Percentiles rank a stretch among this genome's conserved stretches.
These are phyloP conservation scores for Rhagonycha fulva DNA, from an alignment of 2,888 invertebrate genomes.

Conservation along the genomic window DNA sequence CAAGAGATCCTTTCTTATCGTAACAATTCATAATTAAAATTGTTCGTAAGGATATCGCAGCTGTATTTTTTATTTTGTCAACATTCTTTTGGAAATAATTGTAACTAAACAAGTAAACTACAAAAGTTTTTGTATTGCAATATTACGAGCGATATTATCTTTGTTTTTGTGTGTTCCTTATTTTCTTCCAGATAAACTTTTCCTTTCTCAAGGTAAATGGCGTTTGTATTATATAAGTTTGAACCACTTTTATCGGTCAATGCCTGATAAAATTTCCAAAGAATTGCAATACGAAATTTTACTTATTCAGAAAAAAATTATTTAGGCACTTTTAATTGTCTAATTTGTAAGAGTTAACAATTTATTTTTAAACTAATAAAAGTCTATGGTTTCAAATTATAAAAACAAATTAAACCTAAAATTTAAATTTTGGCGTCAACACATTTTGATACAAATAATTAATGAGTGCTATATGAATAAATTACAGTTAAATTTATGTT, in stretches of 20 bases:
- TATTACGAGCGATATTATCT: background rate
- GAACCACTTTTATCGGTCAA: background rate
- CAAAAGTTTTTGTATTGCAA: background rate
- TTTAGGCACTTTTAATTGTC: background rate
- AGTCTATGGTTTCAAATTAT: background rate
- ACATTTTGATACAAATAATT: too few species aligned
- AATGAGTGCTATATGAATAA: too few species aligned
- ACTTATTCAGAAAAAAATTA: too few species aligned
- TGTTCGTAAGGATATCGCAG: background rate
- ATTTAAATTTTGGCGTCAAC: background rate
- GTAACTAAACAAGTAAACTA: background rate
- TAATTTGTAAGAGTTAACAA: background rate
- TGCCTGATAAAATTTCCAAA: background rate
- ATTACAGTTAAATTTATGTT: too few species aligned
- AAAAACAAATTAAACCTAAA: background rate
- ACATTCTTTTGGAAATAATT: background rate
- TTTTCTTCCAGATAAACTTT: background rate
- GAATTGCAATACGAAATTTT: background rate
- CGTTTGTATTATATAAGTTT: background rate
- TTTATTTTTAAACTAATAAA: background rate
- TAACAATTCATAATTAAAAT: background rate
- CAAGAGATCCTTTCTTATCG: background rate
- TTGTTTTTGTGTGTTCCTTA: background rate
- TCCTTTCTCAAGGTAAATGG: background rate
- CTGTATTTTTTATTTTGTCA: background rate